Percentiles rank a stretch among this genome's conserved stretches.
Conservation (phyloP, 2,888 invertebrate genomes). For the Theretra japonica region DNA sequence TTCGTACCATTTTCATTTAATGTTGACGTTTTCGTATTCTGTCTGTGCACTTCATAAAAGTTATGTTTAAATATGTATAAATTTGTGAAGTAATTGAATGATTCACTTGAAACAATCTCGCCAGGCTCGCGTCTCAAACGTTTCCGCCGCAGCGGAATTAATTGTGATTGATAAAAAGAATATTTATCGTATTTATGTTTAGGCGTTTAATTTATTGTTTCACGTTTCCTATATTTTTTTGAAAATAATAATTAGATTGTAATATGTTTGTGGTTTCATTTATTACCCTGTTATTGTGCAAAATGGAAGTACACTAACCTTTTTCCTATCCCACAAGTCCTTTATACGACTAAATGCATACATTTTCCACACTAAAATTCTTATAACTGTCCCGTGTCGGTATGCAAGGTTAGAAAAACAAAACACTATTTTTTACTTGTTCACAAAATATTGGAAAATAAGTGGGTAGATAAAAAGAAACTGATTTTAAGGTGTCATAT, state of each 20-base stretch:
- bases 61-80: background rate
- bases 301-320: background rate
- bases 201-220: constrained; percentile 77
- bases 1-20: background rate
- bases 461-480: no score
- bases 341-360: no score
- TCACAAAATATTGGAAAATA: no score
- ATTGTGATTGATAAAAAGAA: constrained; percentile 56
- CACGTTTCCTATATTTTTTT: constrained; percentile 75
- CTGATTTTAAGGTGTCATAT: no score
- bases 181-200: constrained; percentile 68
- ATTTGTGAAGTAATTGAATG: background rate
- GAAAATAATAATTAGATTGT: constrained; percentile 74
- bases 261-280: constrained; percentile 61
- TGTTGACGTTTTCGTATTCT: background rate
- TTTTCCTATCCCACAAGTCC: no score
- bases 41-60: background rate
- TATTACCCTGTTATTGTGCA: constrained; percentile 27
- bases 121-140: constrained; percentile 39
- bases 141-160: constrained; percentile 41
- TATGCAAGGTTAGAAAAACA: no score
- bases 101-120: constrained; percentile 7
- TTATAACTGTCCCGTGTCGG: no score
- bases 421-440: no score
- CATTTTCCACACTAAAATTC: no score